Evolutionary conservation across 2,113 vertebrate species (phyloP).

Genomic region (Chlorodrepanis virens): DNA sequence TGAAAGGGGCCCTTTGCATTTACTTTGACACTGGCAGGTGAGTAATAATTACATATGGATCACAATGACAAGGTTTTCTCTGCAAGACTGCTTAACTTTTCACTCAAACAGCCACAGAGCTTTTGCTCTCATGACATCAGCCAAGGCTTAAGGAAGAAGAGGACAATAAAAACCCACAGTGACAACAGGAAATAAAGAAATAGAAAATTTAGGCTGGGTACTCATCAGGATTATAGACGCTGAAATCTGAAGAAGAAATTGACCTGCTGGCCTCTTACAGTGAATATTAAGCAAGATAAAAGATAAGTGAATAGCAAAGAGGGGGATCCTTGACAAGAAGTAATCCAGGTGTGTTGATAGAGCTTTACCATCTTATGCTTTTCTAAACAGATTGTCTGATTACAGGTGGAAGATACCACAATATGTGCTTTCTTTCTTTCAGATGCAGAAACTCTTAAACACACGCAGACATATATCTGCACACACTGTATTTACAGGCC

Average conservation of each 20-base stretch:
- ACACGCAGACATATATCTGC: background rate
- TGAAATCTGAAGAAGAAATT: background rate
- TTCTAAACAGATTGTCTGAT: background rate
- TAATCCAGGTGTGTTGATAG: background rate
- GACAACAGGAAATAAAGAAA: background rate
- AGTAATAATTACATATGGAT: background rate
- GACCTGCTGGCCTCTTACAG: background rate
- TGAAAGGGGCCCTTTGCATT: background rate
- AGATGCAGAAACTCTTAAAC: background rate
- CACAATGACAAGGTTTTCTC: background rate
- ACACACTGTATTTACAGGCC: background rate
- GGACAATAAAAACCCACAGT: background rate
- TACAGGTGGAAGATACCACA: background rate
- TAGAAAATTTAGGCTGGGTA: background rate
- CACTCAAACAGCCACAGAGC: background rate
- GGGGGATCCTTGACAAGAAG: background rate
- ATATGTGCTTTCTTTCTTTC: background rate
- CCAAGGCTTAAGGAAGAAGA: background rate
- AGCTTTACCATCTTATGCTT: background rate
- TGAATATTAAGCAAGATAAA: background rate
- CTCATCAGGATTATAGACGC: background rate
- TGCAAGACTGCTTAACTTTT: background rate
- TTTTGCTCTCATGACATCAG: background rate
- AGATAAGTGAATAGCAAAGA: rapidly evolving
- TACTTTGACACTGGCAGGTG: background rate